Evolutionary conservation across 2,113 vertebrate genomes (phyloP).

Genomic region (Taurulus bubalis): DNA sequence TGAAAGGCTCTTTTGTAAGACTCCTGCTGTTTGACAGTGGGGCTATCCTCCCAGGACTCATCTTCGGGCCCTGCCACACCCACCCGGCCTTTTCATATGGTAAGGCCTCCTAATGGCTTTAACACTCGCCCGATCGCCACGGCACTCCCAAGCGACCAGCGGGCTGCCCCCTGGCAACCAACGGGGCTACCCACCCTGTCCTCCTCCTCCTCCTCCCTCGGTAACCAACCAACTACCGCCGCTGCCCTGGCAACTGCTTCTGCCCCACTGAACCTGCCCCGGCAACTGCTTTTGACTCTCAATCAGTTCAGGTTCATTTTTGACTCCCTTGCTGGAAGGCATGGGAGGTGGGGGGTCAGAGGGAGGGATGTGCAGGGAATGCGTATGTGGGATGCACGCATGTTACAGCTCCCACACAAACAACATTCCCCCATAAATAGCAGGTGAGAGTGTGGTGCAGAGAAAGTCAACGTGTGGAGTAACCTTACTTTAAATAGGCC

Average conservation of each 20-base stretch:
- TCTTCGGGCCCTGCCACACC: slow-evolving; percentile 82
- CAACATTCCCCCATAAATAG: neutral
- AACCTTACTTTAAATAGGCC: neutral
- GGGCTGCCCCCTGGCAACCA: slow-evolving; percentile 57
- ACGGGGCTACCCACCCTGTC: slow-evolving; percentile 9
- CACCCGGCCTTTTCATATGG: slow-evolving; percentile 88
- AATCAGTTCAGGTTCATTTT: slow-evolving; percentile 82
- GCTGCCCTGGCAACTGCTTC: slow-evolving; percentile 80
- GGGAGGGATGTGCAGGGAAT: slow-evolving; percentile 44
- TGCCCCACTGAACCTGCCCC: slow-evolving; percentile 78
- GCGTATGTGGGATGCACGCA: slow-evolving; percentile 26
- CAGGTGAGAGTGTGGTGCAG: neutral
- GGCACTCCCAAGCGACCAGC: slow-evolving; percentile 63
- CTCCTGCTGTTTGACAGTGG: slow-evolving; percentile 86
- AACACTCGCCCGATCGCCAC: slow-evolving; percentile 75
- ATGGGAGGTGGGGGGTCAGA: slow-evolving; percentile 39
- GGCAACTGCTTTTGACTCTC: slow-evolving; percentile 81
- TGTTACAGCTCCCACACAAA: slow-evolving; percentile 20
- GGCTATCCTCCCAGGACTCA: slow-evolving; percentile 86
- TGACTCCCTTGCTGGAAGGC: slow-evolving; percentile 57
- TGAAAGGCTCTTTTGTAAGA: slow-evolving; percentile 86
- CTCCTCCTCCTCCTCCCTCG: slow-evolving; percentile 37
- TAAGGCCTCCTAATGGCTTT: slow-evolving; percentile 87
- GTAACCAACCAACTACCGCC: slow-evolving; percentile 62
- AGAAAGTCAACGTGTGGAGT: neutral